These are phyloP conservation scores for Acanthoscelides obtectus DNA, from an alignment of 2,888 invertebrate species.

Conservation along the genomic window DNA sequence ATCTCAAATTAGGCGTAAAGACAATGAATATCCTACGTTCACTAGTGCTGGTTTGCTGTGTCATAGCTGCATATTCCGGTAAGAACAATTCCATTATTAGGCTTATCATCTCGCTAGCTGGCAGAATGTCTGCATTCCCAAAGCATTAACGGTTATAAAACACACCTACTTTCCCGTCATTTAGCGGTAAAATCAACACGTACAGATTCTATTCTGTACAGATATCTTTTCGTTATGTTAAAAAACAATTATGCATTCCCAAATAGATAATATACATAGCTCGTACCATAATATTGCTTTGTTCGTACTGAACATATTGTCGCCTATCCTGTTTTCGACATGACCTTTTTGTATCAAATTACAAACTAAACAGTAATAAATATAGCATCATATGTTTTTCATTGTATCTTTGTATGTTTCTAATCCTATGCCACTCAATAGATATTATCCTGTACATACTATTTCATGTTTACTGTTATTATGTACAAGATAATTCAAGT, in stretches of 20 bases:
- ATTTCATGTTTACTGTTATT: too few species aligned
- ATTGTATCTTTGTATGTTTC: too few species aligned
- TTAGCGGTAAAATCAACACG: not conserved
- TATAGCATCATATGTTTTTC: too few species aligned
- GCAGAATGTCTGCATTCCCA: not conserved
- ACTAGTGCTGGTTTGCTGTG: not conserved
- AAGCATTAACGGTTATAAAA: not conserved
- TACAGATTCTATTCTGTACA: not conserved
- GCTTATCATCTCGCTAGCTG: too few species aligned
- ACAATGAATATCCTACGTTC: not conserved
- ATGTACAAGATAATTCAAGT: too few species aligned
- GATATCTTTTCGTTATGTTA: not conserved
- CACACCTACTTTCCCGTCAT: not conserved
- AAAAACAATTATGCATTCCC: too few species aligned
- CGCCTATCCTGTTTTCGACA: too few species aligned
- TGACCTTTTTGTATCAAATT: too few species aligned
- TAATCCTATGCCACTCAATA: too few species aligned
- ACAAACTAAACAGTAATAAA: too few species aligned
- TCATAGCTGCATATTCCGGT: not conserved
- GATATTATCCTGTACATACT: too few species aligned
- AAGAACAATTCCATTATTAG: not conserved
- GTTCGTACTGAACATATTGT: too few species aligned
- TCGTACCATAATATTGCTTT: not conserved
- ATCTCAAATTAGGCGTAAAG: not conserved
- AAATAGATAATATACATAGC: not conserved